phyloP scores from a whole-genome alignment of 2,113 vertebrate genomes.

The Ancistrus triradiatus region DNA sequence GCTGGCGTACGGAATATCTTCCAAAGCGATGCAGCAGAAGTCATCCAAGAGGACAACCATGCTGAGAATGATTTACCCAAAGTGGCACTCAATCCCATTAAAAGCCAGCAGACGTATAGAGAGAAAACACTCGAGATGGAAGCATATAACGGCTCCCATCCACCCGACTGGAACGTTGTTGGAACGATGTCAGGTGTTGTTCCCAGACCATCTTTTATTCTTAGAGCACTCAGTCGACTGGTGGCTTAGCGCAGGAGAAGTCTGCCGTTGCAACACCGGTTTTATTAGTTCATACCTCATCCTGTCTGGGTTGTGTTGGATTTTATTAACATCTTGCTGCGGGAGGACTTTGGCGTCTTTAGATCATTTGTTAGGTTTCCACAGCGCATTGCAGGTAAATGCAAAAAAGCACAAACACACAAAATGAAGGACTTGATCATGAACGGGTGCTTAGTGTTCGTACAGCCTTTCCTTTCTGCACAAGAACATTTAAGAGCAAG shows the following conservation, averaged over 20 bases:
- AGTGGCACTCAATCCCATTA: too few relatives aligned
- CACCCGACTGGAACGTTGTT: too few relatives aligned
- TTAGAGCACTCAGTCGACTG: constrained; percentile 17
- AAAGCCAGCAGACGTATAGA: too few relatives aligned
- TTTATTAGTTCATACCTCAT: constrained; percentile 26
- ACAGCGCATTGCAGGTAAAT: constrained; percentile 58
- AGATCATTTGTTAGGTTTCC: constrained; percentile 20
- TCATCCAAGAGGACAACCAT: not conserved
- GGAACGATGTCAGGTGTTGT: too few relatives aligned
- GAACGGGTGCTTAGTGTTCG: constrained; percentile 48
- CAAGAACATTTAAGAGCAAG: constrained; percentile 45
- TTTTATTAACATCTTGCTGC: constrained; percentile 26
- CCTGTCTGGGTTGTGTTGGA: not conserved
- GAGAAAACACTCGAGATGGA: too few relatives aligned
- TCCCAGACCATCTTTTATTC: too few relatives aligned
- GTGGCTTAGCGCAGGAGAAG: constrained; percentile 19
- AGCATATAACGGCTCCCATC: too few relatives aligned
- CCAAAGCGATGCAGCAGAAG: not conserved
- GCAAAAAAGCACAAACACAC: constrained; percentile 50
- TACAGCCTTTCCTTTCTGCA: constrained; percentile 31
- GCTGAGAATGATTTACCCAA: too few relatives aligned
- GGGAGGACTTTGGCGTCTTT: constrained; percentile 16
- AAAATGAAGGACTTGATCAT: constrained; percentile 58
- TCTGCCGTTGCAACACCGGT: constrained; percentile 1
- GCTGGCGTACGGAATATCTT: not conserved